Evolutionary conservation across 2,888 invertebrate genomes (phyloP).

Genomic region (Thalpophila matura): DNA sequence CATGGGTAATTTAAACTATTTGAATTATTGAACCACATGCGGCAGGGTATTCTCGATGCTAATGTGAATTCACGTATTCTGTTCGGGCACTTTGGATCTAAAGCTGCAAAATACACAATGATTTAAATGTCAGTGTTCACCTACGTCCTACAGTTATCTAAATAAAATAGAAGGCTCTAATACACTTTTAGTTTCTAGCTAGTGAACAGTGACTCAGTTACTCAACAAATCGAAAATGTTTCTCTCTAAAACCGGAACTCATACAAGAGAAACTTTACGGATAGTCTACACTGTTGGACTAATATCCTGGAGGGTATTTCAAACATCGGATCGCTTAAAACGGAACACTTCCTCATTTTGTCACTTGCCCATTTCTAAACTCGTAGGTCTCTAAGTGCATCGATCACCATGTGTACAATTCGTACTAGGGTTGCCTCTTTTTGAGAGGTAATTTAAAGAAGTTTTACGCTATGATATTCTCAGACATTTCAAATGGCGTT

Average conservation of each 20-base stretch:
- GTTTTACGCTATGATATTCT: not conserved
- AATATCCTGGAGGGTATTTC: slow-evolving; percentile 50
- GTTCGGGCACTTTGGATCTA: slow-evolving; percentile 26
- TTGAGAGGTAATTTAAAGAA: not conserved
- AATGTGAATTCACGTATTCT: slow-evolving; percentile 40
- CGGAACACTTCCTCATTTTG: slow-evolving; percentile 63
- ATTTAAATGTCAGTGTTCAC: slow-evolving; percentile 49
- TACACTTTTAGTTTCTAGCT: slow-evolving; percentile 7
- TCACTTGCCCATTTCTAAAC: slow-evolving; percentile 62
- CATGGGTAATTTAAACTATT: slow-evolving; percentile 38
- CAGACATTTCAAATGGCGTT: not conserved
- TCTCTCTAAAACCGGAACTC: slow-evolving; percentile 35
- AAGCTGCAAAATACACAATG: slow-evolving; percentile 46
- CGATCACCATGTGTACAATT: slow-evolving; percentile 59
- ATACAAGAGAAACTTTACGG: slow-evolving; percentile 20
- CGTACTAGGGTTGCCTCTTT: slow-evolving; percentile 51
- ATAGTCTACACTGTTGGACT: slow-evolving; percentile 38
- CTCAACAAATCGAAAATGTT: slow-evolving; percentile 36
- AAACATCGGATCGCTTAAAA: slow-evolving; percentile 52
- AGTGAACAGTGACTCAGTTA: slow-evolving; percentile 24
- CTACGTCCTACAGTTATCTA: slow-evolving; percentile 9
- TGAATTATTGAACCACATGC: slow-evolving; percentile 38
- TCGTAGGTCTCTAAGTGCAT: slow-evolving; percentile 58
- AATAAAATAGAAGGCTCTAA: slow-evolving; percentile 8
- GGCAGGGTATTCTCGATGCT: slow-evolving; percentile 12